Evolutionary conservation across 1,140 invertebrate species (phyloP), one percentile per base, ranked within the genome.

Genomic region (Contarinia nasturtii): DNA sequence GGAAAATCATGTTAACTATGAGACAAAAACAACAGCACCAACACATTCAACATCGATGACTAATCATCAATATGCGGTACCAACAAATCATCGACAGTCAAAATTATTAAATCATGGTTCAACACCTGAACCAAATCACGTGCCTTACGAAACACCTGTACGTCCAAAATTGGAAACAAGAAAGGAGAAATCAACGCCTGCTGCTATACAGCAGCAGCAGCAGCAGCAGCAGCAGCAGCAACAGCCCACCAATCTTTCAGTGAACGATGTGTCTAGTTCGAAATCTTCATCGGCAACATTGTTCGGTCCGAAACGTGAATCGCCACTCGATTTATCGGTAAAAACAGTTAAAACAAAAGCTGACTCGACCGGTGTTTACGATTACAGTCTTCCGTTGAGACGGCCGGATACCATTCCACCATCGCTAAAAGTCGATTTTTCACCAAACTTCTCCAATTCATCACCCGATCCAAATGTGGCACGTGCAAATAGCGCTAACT

Each of bases 301-400:
- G 47, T 36, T n/a, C 18, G 14, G 33, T 14, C 36, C 36, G 45
- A 80, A 76, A 59, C 68, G 76, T 33, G 80, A 86, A 57, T 86
- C 82, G 1, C 84, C 84, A 0, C 58, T 89, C 41, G 86, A 89
- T 63, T 66, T 88, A 12, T 87, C 84, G 0, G 82, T 88, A 33
- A 87, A 86, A 58, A 87, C 84, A 0, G 77, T 88, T 0, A 77
- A 84, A 54, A 86, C 83, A 34, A 80, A 82, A 1, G 84, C 84
- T 0, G 84, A 88, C 61, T 86, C 84, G 1, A 86, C 85, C 1
- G 77, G 79, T 1, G 73, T 79, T 55, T 80, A 83, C 54, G 79
- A 82, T 44, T 55, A 54, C 42, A 20, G 17, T 44, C n/a, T 46
- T 17, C 41, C 7, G 46, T 49, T 46, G 50, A 49, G 15, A 21